These are phyloP conservation scores for Pristionchus pacificus DNA, from an alignment of 1,140 invertebrate species.

Conservation along the genomic window DNA sequence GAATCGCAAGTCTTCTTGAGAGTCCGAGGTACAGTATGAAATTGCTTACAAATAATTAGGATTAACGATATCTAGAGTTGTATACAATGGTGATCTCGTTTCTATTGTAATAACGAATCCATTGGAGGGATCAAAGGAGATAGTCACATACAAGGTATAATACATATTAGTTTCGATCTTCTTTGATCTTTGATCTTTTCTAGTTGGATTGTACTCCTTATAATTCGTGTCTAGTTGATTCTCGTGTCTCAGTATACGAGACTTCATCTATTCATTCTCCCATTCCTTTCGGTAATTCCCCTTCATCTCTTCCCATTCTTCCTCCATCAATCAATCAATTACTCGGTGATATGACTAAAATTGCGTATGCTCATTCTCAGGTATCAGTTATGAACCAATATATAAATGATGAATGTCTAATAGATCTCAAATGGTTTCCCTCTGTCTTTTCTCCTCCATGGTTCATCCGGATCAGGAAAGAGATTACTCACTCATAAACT, in stretches of 20 bases:
- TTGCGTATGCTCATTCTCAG: slow-evolving; percentile 1
- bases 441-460: slow-evolving; percentile 23
- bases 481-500: slow-evolving; percentile 17
- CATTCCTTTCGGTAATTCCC: slow-evolving; percentile 15
- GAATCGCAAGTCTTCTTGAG: too few relatives aligned
- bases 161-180: not conserved
- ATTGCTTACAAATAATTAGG: too few relatives aligned
- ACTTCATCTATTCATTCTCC: slow-evolving; percentile 1
- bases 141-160: not conserved
- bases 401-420: not conserved
- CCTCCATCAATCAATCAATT: slow-evolving; percentile 4
- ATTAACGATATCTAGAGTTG: too few relatives aligned
- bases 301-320: not conserved
- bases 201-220: slow-evolving; percentile 13
- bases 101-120: not conserved
- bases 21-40: too few relatives aligned
- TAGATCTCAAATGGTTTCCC: not conserved
- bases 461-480: slow-evolving; percentile 30
- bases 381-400: not conserved
- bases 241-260: slow-evolving; percentile 16
- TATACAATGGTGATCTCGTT: slow-evolving; percentile 27
- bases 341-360: slow-evolving; percentile 2
- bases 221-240: slow-evolving; percentile 17
- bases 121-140: not conserved
- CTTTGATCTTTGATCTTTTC: slow-evolving; percentile 2